These are phyloP conservation scores for Varroa destructor DNA, from an alignment of 1,140 invertebrate genomes.

Conservation along the genomic window DNA sequence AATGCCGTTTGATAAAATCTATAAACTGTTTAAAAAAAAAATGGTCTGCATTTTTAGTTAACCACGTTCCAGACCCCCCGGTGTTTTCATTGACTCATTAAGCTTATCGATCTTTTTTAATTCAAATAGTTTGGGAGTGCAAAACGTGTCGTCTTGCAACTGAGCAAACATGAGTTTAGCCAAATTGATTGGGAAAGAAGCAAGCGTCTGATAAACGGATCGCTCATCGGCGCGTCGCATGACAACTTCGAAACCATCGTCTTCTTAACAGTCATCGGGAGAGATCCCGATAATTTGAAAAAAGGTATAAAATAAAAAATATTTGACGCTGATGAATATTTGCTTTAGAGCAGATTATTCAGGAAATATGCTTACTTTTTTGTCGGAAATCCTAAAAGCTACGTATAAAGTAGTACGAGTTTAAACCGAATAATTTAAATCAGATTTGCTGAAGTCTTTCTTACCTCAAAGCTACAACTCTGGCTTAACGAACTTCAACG, in stretches of 20 bases:
- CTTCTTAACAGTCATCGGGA: slow-evolving; percentile 52
- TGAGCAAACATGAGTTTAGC: slow-evolving; percentile 35
- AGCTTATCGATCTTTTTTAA: not conserved
- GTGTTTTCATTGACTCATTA: too few species aligned
- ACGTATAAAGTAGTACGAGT: too few species aligned
- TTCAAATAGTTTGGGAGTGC: not conserved
- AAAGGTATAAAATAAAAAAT: slow-evolving; percentile 37
- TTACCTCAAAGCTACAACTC: too few species aligned
- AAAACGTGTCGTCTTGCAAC: not conserved
- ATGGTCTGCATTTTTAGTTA: too few species aligned
- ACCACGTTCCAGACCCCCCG: too few species aligned
- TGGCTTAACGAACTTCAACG: too few species aligned
- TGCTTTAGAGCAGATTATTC: not conserved
- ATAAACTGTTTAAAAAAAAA: too few species aligned
- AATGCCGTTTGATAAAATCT: too few species aligned
- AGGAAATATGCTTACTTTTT: too few species aligned
- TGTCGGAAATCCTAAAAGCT: too few species aligned
- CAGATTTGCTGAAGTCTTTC: too few species aligned
- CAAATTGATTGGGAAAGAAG: slow-evolving; percentile 40
- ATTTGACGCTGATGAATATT: not conserved
- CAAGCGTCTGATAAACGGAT: slow-evolving; percentile 55
- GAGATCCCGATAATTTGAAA: slow-evolving; percentile 42
- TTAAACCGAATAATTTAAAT: too few species aligned
- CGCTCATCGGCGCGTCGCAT: slow-evolving; percentile 54
- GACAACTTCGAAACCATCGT: slow-evolving; percentile 54